Conservation (phyloP, 2,797 vertebrate species). For the Meriones psammophilus region DNA sequence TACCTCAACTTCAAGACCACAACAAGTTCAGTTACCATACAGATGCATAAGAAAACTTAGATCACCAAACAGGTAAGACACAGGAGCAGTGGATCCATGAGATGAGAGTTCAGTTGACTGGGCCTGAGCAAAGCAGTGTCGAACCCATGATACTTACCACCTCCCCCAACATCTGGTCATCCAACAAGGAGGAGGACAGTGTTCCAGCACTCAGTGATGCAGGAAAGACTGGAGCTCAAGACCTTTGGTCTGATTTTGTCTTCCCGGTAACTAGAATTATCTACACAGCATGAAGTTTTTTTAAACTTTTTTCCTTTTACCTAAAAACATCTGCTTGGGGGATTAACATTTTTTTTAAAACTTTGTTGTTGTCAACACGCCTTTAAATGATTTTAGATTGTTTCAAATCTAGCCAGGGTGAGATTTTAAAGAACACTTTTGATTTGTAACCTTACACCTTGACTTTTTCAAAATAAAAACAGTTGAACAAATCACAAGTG, state of each 20-base stretch:
- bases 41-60: background rate
- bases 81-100: background rate
- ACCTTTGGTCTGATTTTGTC: background rate
- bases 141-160: fast-evolving
- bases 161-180: background rate
- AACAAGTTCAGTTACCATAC: background rate
- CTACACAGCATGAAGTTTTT: background rate
- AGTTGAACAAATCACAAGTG: background rate
- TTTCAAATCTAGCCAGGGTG: background rate
- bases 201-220: background rate
- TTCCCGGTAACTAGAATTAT: background rate
- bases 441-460: background rate
- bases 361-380: background rate
- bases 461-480: background rate
- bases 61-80: background rate
- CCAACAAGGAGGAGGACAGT: background rate
- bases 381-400: background rate
- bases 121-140: too few species aligned
- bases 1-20: background rate
- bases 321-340: background rate
- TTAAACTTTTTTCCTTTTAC: background rate
- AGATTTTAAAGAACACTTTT: background rate
- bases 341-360: background rate
- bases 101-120: background rate
- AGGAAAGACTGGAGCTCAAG: background rate